Evolutionary conservation across 2,797 vertebrate species (phyloP).

Genomic region (Darevskia mixta): DNA sequence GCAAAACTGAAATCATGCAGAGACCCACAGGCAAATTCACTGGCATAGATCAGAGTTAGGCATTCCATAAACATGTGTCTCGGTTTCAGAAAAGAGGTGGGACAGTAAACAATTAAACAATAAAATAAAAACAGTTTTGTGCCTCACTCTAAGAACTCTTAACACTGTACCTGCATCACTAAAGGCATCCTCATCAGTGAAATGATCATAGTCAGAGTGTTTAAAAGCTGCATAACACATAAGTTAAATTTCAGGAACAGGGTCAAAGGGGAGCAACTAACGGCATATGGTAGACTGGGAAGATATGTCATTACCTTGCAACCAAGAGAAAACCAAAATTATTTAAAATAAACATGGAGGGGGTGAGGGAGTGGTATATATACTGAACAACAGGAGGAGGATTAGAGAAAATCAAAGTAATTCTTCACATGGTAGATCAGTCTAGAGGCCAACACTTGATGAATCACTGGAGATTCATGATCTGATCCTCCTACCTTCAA

Average conservation of each 20-base stretch:
- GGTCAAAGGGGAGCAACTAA: constrained; percentile 18
- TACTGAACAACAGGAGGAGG: neutral
- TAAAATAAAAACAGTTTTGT: constrained; percentile 40
- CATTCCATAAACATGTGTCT: constrained; percentile 48
- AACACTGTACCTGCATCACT: constrained; percentile 84
- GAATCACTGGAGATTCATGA: neutral
- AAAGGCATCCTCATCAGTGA: constrained; percentile 85
- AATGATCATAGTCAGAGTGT: constrained; percentile 82
- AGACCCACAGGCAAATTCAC: constrained; percentile 37
- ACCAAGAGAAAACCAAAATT: neutral
- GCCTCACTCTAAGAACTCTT: constrained; percentile 69
- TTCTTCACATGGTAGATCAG: neutral
- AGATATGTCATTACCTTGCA: neutral
- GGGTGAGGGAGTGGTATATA: neutral
- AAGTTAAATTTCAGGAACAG: constrained; percentile 63
- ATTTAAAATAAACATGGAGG: neutral
- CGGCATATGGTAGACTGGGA: neutral
- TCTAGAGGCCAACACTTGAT: neutral
- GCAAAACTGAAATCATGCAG: constrained; percentile 47
- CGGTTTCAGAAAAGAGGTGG: constrained; percentile 24
- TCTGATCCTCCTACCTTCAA: neutral
- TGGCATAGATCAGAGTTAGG: constrained; percentile 53
- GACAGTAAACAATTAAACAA: constrained; percentile 29
- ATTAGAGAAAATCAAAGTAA: neutral
- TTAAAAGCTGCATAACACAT: constrained; percentile 83